phyloP scores from a whole-genome alignment of 2,113 vertebrate genomes.

The Pterocles gutturalis region DNA sequence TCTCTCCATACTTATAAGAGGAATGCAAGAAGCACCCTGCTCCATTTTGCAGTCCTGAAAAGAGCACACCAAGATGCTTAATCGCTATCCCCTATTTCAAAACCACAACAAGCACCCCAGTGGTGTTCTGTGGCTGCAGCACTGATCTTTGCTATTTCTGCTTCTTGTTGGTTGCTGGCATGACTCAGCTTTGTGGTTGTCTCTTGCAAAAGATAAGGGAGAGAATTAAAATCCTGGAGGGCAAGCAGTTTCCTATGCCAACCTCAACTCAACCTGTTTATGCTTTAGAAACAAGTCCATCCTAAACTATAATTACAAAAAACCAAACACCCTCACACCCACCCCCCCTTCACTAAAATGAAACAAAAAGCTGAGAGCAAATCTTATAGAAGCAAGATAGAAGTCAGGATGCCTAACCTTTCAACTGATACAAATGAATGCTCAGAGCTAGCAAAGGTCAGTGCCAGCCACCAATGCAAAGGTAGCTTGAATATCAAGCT shows the following conservation, averaged over 20 bases:
- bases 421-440: neutral
- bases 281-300: neutral
- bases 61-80: neutral
- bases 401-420: neutral
- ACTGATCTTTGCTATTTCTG: neutral
- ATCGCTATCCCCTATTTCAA: neutral
- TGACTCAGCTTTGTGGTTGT: slow-evolving; percentile 41
- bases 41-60: neutral
- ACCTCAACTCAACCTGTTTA: neutral
- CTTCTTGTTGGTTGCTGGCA: neutral
- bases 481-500: neutral
- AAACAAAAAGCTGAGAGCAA: neutral
- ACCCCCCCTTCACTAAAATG: neutral
- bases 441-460: neutral
- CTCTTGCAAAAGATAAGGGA: slow-evolving; percentile 22
- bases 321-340: neutral
- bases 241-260: neutral
- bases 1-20: neutral
- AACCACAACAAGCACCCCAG: neutral
- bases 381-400: neutral
- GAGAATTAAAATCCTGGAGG: neutral
- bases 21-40: neutral
- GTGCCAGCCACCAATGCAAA: neutral
- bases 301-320: neutral
- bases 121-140: neutral